phyloP scores from a whole-genome alignment of 2,797 vertebrate genomes.

The Melanotaenia trifasciata region DNA sequence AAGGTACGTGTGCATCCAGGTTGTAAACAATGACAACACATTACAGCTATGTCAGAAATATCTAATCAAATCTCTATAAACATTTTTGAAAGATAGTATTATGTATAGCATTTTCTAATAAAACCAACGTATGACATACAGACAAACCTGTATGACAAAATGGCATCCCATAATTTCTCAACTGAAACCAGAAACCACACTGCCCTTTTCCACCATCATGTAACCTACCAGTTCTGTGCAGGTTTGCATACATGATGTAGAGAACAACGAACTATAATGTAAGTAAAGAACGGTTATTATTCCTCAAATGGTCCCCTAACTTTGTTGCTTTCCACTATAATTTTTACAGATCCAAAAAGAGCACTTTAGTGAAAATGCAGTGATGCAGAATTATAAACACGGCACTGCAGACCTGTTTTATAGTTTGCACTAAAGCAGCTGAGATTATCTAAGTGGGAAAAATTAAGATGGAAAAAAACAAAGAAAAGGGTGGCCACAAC shows the following conservation, averaged over 20 bases:
- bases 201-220: constrained; percentile 42
- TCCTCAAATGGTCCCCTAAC: constrained; percentile 5
- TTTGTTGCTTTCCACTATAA: constrained; percentile 8
- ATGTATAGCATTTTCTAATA: no score
- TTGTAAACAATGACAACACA: constrained; percentile 13
- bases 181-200: constrained; percentile 17
- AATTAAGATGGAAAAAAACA: constrained; percentile 21
- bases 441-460: neutral
- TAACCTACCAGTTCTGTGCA: constrained; percentile 17
- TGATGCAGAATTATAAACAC: neutral
- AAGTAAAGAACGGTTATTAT: neutral
- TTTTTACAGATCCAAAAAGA: constrained; percentile 31
- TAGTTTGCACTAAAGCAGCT: constrained; percentile 22
- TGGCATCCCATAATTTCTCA: neutral
- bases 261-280: constrained; percentile 7
- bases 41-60: neutral
- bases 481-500: constrained; percentile 14
- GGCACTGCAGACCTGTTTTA: neutral
- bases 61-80: neutral
- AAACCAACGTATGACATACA: neutral
- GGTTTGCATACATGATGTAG: neutral
- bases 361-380: constrained; percentile 18
- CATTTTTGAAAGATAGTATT: neutral
- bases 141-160: neutral
- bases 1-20: constrained; percentile 8